These are phyloP conservation scores for Charanyca ferruginea DNA, from an alignment of 2,888 invertebrate genomes.

Conservation along the genomic window DNA sequence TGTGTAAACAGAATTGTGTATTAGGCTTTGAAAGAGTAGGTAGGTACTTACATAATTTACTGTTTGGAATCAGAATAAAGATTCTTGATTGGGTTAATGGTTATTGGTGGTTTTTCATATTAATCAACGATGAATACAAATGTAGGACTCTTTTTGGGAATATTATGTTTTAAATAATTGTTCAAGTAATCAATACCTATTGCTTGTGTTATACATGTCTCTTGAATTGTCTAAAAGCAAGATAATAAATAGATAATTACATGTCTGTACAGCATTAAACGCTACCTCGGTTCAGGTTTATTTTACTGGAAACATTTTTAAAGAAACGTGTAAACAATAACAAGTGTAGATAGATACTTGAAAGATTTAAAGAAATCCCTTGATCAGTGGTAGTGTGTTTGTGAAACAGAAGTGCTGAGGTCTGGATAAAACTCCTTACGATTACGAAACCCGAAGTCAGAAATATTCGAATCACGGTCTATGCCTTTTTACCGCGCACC, in stretches of 20 bases:
- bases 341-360: neutral
- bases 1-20: slow-evolving; percentile 18
- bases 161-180: no score
- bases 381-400: slow-evolving; percentile 12
- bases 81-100: slow-evolving; percentile 6
- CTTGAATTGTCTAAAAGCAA: no score
- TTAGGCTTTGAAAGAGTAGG: slow-evolving; percentile 29
- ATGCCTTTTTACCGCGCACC: slow-evolving; percentile 37
- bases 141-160: no score
- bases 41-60: slow-evolving; percentile 6
- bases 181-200: no score
- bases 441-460: slow-evolving; percentile 40
- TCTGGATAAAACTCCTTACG: slow-evolving; percentile 40
- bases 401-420: slow-evolving; percentile 37
- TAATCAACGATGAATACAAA: neutral
- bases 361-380: slow-evolving; percentile 16
- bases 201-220: no score
- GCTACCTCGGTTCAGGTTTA: no score
- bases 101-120: slow-evolving; percentile 1
- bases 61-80: slow-evolving; percentile 7
- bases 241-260: neutral
- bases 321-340: neutral
- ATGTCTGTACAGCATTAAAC: neutral
- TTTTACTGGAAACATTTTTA: neutral
- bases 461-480: slow-evolving; percentile 59